Evolutionary conservation across 1,140 invertebrate species (phyloP), one percentile per base, ranked within the genome.

Genomic region (Phocides pigmalion): DNA sequence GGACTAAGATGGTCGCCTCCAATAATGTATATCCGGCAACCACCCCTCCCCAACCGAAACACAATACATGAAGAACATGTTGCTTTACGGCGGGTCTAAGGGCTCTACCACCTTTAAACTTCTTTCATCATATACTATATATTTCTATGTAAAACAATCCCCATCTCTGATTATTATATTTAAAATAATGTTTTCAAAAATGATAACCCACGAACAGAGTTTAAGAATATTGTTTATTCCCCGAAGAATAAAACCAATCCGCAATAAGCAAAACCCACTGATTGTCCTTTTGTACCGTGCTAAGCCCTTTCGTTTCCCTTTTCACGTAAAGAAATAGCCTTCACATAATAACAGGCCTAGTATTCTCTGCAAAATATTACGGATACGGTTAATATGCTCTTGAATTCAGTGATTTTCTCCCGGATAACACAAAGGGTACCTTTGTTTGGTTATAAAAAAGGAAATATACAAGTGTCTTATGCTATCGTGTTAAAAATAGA

Each of bases 251-350:
- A 11, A 35, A n/a, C 32, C 3, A 35, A 35, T 35, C 3, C 32
- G 2, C 4, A 35, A 8, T 35, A 8, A 35, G n/a, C 32, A 12
- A 35, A 35, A 12, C 32, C n/a, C 32, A 2, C 49, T 42, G 50
- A 54, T 39, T 42, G 44, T 50, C 20, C 32, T 49, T 20, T 9
- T 61, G 32, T 35, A 35, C n/a, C 9, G 0, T n/a, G 32, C 32
- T 35, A n/a, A 35, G 32, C 32, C n/a, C 32, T 11, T 3, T 16
- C 32, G 47, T 25, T 50, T 50, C 47, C 50, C 25, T 35, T 53
- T 62, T 62, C 22, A 22, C 44, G 46, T 62, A 46, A 62, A 46
- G 50, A 62, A 49, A 62, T 22, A 4, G 32, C 11, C n/a, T 35
- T 35, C 39, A 37, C 22, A 50, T 49, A 62, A 62, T 39, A 32